Conservation (phyloP, 2,113 vertebrate genomes). For the Mormyrus iriodes region DNA sequence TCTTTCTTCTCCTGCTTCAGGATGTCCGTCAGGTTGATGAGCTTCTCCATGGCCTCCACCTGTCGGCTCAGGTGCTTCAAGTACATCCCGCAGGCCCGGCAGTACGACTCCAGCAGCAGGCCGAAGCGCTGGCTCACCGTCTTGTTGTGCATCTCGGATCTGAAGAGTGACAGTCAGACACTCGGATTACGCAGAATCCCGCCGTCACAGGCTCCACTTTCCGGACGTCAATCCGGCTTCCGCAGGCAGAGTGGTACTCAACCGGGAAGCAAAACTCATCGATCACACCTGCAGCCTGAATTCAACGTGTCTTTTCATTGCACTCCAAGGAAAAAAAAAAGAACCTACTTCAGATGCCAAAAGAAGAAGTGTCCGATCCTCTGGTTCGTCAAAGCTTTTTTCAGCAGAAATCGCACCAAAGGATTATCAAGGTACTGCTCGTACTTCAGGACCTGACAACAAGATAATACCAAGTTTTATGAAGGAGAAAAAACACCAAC, state of each 20-base stretch:
- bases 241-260: neutral
- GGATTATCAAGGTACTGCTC: slow-evolving; percentile 96
- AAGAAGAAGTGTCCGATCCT: slow-evolving; percentile 98
- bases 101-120: slow-evolving; percentile 90
- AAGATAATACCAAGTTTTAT: slow-evolving; percentile 12
- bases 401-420: slow-evolving; percentile 88
- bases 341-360: slow-evolving; percentile 95
- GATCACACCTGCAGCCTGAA: neutral
- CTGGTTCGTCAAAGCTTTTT: slow-evolving; percentile 97
- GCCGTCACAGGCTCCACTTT: neutral
- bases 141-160: slow-evolving; percentile 99
- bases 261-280: neutral
- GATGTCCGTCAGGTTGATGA: slow-evolving; percentile 97
- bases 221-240: neutral
- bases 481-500: neutral
- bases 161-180: slow-evolving; percentile 33
- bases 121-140: slow-evolving; percentile 96
- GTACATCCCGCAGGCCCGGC: slow-evolving; percentile 94
- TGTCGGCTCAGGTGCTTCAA: slow-evolving; percentile 93
- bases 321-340: neutral
- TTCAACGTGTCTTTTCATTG: neutral
- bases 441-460: slow-evolving; percentile 85
- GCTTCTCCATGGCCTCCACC: slow-evolving; percentile 97
- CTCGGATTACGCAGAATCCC: neutral
- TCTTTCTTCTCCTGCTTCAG: slow-evolving; percentile 99